phyloP scores from a whole-genome alignment of 2,888 invertebrate species.

The Cordilura impudica region DNA sequence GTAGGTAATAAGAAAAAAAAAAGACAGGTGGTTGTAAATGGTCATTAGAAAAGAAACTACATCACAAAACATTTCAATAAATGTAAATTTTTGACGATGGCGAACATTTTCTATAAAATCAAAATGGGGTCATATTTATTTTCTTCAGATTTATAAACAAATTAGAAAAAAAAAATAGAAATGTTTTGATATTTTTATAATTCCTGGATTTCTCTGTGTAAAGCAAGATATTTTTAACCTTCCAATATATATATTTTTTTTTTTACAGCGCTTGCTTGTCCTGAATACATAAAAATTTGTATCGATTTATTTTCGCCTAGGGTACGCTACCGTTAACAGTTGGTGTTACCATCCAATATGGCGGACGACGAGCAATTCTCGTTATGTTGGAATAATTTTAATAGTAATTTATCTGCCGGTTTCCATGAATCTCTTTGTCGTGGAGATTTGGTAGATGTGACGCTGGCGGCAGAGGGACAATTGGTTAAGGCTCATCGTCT shows the following conservation, averaged over 20 bases:
- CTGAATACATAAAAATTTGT: constrained; percentile 37
- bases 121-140: neutral
- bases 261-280: constrained; percentile 13
- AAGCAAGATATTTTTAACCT: too few relatives aligned
- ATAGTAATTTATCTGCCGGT: constrained; percentile 85
- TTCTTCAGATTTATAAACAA: neutral
- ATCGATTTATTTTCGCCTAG: constrained; percentile 46
- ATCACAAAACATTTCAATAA: too few relatives aligned
- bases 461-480: constrained; percentile 85
- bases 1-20: too few relatives aligned
- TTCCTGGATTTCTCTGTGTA: too few relatives aligned
- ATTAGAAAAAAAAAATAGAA: neutral
- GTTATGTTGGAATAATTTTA: constrained; percentile 87
- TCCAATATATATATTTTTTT: neutral
- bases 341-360: constrained; percentile 79
- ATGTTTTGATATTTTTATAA: too few relatives aligned
- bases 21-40: too few relatives aligned
- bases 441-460: constrained; percentile 85
- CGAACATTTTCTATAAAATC: neutral
- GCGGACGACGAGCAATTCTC: constrained; percentile 87
- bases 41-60: too few relatives aligned
- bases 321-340: constrained; percentile 46
- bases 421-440: constrained; percentile 85
- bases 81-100: too few relatives aligned
- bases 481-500: constrained; percentile 85